Base-by-base conservation (phyloP, 2,113 vertebrate species). In the Trichomycterus rosablanca region DNA sequence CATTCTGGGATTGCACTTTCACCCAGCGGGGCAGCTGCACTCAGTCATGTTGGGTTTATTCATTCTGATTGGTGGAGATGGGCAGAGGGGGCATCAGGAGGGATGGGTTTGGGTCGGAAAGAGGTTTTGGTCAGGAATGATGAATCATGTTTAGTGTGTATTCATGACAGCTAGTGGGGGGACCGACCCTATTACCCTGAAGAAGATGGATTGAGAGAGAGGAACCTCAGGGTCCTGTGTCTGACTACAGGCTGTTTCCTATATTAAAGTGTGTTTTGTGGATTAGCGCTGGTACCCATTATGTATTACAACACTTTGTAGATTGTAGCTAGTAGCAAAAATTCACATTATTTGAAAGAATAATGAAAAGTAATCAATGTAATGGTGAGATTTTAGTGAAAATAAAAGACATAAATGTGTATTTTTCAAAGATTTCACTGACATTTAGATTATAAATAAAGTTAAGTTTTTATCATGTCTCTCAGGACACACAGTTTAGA, bases 71-170 rank as follows among this genome's bases (percentile, higher is more conserved):
- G 64, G 59, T 64, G 34, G 63, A 62, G 62, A 32, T 0, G 52
- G 14, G 16, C 42, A 51, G 37, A 28, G 34, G 46, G 43, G 23
- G 63, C 48, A 8, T 60, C 53, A 3, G 22, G 50, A 70, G 57
- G 3, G 1, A 0, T 28, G 26, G 73, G 70, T 80, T 81, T 80
- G 74, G 67, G 69, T 35, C 59, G 63, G 37, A 64, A 68, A 43
- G 62, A 50, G 63, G 30, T 60, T 71, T 28, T 23, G 56, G 63
- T 66, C 68, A 74, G 76, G 76, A 79, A 83, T 76, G 78, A 74
- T 66, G 60, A 59, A 75, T 84, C 68, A 66, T 34, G 37, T 66
- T 52, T 58, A 50, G 48, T 45, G 72, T 59, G 59, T 73, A 65
- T 70, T 67, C 70, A 55, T 72, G 71, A 59, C 66, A 74, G 65